Base-by-base conservation (phyloP, 1,140 invertebrate species). In the Mesaphorura yosii region DNA sequence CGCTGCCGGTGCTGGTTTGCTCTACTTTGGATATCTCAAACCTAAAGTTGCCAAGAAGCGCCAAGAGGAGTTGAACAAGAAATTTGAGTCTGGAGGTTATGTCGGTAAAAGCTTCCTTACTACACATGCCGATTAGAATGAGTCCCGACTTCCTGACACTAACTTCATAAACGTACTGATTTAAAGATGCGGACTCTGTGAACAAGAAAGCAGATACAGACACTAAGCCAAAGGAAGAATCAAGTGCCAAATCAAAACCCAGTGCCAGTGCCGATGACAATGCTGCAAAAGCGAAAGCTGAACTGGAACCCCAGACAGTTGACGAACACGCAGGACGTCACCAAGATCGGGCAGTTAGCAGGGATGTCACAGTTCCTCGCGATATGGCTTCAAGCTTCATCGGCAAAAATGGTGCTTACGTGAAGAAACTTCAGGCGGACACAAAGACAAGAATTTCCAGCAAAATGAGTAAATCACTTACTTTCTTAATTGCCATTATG, bases 391-490 rank as follows among this genome's bases (percentile, higher is more conserved):
- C 59, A 10, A 56, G 19, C 7, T 22, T 61, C 0, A 58, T 61
- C 29, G 59, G 59, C 0, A 61, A 58, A 37, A 49, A 48, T 28
- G 59, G 59, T 10, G 19, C 12, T 3, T 52, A 57, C 41, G 54
- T 61, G 17, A 55, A 51, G 25, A 25, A 31, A 28, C 55, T 61
- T 39, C 59, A 61, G 20, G 28, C 34, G 1, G 29, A 58, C 20
- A 57, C 59, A 2, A 55, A 55, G 22, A 61, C 59, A 19, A 48
- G 38, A 1, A 60, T 60, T 12, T 10, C 31, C 31, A 34, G 31
- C n/a, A n/a, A n/a, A 10, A 34, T n/a, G 31, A 34, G 31, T 10
- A 34, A 34, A n/a, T 34, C 10, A 10, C 10, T 34, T 34, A 34
- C n/a, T 34, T 34, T 34, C 10, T 34, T 34, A 10, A 10, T n/a